A percentile compares a stretch with the other conserved stretches of the same genome.
Evolutionary conservation across 1,140 invertebrate species (phyloP).

Genomic region (Stegodyphus mimosarum): DNA sequence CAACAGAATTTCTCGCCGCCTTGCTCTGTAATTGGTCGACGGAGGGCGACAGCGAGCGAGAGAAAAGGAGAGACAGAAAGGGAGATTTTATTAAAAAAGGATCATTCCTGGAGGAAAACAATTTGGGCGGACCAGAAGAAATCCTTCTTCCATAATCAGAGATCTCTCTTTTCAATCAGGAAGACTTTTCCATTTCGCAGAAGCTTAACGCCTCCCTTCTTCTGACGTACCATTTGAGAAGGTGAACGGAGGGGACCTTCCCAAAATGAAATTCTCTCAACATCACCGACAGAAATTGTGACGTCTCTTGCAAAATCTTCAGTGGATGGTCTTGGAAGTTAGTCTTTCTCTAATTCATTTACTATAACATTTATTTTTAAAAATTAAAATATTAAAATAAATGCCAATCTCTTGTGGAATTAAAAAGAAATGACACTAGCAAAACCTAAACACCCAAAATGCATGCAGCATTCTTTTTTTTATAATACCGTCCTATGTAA

Average conservation of each 20-base stretch:
- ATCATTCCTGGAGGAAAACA: constrained; percentile 49
- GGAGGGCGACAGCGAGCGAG: background rate
- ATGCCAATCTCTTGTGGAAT: no score
- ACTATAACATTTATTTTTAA: no score
- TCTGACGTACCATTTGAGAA: constrained; percentile 53
- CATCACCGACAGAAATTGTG: no score
- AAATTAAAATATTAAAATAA: no score
- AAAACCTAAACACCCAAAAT: no score
- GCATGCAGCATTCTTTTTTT: no score
- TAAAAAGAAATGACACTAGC: no score
- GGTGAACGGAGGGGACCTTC: constrained; percentile 4
- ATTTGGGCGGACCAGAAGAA: constrained; percentile 58
- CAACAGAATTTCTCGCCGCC: background rate
- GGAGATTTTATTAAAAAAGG: constrained; percentile 59
- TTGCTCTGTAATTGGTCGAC: constrained; percentile 44
- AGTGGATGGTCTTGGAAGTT: no score
- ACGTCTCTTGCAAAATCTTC: no score
- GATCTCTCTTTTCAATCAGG: constrained; percentile 61
- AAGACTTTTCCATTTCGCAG: constrained; percentile 60
- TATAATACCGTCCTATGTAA: no score
- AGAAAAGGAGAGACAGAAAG: constrained; percentile 3
- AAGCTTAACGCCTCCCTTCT: constrained; percentile 58
- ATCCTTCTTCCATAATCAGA: constrained; percentile 61
- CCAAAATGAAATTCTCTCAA: constrained; percentile 1
- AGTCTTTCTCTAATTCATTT: no score